Percentiles rank a stretch among this genome's conserved stretches.
These are phyloP conservation scores for Drosophila limbata DNA, from an alignment of 2,888 invertebrate species.

Conservation along the genomic window DNA sequence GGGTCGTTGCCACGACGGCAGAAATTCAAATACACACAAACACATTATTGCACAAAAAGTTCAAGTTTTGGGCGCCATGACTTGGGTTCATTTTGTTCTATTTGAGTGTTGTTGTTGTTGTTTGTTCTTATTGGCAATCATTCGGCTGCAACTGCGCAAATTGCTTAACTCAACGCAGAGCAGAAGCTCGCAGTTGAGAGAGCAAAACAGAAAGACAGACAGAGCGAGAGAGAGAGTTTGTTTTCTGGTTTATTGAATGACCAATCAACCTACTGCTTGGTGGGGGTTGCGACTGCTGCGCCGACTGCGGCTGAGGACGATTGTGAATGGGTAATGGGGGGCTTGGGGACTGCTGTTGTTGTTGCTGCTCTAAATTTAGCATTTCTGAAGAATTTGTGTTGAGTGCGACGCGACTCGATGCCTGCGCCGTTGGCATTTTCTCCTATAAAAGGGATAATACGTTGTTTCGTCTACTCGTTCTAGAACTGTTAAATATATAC, in stretches of 20 bases:
- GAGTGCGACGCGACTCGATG: slow-evolving; percentile 36
- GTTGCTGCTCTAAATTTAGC: slow-evolving; percentile 74
- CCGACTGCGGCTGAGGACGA: slow-evolving; percentile 32
- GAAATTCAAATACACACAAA: slow-evolving; percentile 41
- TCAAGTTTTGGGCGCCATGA: slow-evolving; percentile 53
- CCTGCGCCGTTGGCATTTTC: slow-evolving; percentile 68
- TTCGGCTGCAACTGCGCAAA: slow-evolving; percentile 74
- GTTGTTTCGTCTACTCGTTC: slow-evolving; percentile 44
- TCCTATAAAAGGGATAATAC: slow-evolving; percentile 76
- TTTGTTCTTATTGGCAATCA: slow-evolving; percentile 38
- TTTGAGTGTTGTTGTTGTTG: slow-evolving; percentile 25
- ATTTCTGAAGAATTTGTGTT: slow-evolving; percentile 71
- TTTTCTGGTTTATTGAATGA: slow-evolving; percentile 69
- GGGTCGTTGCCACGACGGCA: slow-evolving; percentile 46
- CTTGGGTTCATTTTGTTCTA: slow-evolving; percentile 36
- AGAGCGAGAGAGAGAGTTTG: slow-evolving; percentile 23
- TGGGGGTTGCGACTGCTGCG: slow-evolving; percentile 42
- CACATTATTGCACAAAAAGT: slow-evolving; percentile 45
- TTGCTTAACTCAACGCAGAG: slow-evolving; percentile 52
- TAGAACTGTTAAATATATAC: slow-evolving; percentile 27
- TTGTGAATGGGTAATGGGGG: slow-evolving; percentile 6
- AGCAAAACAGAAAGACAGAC: slow-evolving; percentile 18
- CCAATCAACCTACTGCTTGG: slow-evolving; percentile 81
- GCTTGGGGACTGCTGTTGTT: slow-evolving; percentile 33
- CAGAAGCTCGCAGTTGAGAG: slow-evolving; percentile 17